Conservation (phyloP, 2,888 invertebrate species). For the Incurvaria masculella region DNA sequence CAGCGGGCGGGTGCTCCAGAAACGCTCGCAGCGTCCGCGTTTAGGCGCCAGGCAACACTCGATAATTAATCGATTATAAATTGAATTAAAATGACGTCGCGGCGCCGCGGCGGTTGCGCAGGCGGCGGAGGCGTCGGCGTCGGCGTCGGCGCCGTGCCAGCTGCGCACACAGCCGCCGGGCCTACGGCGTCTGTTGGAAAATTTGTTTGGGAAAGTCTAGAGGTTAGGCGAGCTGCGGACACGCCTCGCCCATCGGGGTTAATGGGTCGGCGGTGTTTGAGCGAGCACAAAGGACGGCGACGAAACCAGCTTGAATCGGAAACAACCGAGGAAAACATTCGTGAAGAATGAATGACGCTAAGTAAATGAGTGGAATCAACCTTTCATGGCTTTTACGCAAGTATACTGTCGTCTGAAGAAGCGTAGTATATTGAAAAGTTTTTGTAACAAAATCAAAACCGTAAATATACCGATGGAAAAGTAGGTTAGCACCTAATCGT, state of each 20-base stretch:
- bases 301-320: too few relatives aligned
- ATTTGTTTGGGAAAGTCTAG: background rate
- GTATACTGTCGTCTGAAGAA: too few relatives aligned
- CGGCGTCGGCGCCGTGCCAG: constrained; percentile 19
- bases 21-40: constrained; percentile 12
- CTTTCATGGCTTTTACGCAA: too few relatives aligned
- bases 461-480: too few relatives aligned
- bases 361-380: too few relatives aligned
- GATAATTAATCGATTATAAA: constrained; percentile 43
- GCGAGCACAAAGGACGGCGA: too few relatives aligned
- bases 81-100: constrained; percentile 33
- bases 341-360: too few relatives aligned
- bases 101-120: constrained; percentile 48
- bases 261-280: background rate
- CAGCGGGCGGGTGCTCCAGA: constrained; percentile 23
- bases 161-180: background rate
- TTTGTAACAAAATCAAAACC: too few relatives aligned
- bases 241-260: background rate
- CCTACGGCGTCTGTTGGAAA: background rate
- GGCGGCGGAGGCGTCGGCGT: constrained; percentile 23
- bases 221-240: background rate
- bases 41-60: constrained; percentile 32
- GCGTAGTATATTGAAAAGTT: too few relatives aligned
- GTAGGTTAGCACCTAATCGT: too few relatives aligned
- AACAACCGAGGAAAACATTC: too few relatives aligned